phyloP scores from a whole-genome alignment of 2,797 vertebrate genomes.

The Monodelphis domestica region DNA sequence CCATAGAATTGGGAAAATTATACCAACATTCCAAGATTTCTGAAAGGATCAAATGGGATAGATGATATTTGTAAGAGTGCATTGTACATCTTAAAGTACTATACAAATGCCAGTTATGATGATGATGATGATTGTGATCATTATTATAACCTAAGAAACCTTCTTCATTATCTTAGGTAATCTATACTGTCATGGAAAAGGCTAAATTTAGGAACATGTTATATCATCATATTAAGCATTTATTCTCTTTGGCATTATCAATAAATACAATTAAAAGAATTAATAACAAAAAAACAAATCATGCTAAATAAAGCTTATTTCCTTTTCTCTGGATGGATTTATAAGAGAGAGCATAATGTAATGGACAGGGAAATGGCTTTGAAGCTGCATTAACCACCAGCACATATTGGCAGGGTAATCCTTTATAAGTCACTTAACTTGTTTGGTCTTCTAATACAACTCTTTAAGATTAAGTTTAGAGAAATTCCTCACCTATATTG shows the following conservation, averaged over 20 bases:
- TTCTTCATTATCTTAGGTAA: background rate
- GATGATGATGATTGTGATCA: background rate
- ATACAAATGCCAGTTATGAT: background rate
- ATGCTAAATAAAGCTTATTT: background rate
- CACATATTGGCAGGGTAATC: background rate
- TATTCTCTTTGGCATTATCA: constrained; percentile 30
- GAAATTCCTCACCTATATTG: background rate
- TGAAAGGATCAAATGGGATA: background rate
- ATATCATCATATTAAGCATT: constrained; percentile 4
- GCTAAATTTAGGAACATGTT: constrained; percentile 25
- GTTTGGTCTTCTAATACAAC: background rate
- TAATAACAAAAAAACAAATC: constrained; percentile 37
- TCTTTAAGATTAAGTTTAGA: background rate
- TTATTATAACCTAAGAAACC: background rate
- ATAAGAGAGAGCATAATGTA: background rate
- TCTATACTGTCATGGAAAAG: background rate
- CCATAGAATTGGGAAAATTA: background rate
- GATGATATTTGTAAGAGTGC: background rate
- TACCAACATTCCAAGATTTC: background rate
- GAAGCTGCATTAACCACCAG: background rate
- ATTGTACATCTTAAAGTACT: background rate
- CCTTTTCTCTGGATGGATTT: background rate
- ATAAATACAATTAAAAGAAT: constrained; percentile 22
- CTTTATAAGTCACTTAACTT: background rate
- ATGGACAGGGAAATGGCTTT: background rate